Conservation (phyloP, 2,888 invertebrate genomes). For the Altica lythri region DNA sequence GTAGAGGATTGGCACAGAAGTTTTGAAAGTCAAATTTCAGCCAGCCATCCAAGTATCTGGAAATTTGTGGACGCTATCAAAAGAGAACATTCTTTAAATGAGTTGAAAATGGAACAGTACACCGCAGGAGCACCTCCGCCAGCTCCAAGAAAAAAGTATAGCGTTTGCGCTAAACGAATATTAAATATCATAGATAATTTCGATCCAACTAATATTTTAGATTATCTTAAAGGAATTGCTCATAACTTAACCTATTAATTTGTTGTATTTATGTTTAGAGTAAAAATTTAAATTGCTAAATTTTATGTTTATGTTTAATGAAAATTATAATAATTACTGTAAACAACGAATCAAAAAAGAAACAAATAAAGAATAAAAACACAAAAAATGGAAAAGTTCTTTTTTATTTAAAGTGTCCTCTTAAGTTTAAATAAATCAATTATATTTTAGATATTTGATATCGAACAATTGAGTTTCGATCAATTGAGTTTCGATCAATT, state of each 20-base stretch:
- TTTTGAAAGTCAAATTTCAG: no score
- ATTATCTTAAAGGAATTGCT: not conserved
- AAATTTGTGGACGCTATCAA: slow-evolving; percentile 6
- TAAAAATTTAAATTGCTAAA: not conserved
- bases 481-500: not conserved
- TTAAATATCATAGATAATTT: not conserved
- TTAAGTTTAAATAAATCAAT: not conserved
- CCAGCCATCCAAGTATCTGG: slow-evolving; percentile 4
- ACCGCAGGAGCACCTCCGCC: not conserved
- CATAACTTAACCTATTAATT: not conserved
- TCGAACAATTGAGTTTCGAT: not conserved
- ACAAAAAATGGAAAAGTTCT: not conserved
- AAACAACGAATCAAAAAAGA: not conserved
- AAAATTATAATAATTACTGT: not conserved
- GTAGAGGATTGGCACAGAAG: no score
- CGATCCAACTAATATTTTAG: not conserved
- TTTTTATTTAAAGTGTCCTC: not conserved
- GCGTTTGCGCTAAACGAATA: not conserved
- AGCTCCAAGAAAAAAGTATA: not conserved
- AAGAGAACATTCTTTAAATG: slow-evolving; percentile 10
- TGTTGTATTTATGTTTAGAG: not conserved
- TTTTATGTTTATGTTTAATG: not conserved
- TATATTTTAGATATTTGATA: not conserved
- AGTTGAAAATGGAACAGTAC: slow-evolving; percentile 3
- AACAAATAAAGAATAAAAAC: not conserved